Conservation (phyloP, 2,113 vertebrate species). For the Oreotrochilus melanogaster region DNA sequence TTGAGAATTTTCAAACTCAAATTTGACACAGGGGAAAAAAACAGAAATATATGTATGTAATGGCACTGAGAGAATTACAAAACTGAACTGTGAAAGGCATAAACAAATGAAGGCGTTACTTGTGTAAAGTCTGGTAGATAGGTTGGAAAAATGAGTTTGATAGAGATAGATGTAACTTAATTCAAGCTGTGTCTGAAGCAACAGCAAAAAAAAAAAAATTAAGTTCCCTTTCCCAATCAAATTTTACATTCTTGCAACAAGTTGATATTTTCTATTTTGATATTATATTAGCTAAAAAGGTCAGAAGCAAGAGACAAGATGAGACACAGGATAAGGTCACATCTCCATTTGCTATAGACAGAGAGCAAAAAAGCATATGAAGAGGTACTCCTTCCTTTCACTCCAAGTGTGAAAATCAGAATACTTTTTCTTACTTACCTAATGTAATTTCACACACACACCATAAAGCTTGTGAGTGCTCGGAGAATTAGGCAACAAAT, state of each 20-base stretch:
- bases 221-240: not conserved
- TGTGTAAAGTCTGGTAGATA: not conserved
- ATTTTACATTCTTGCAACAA: not conserved
- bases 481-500: not conserved
- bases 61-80: not conserved
- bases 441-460: not conserved
- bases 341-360: not conserved
- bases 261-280: not conserved
- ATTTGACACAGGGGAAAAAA: not conserved
- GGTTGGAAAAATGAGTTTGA: not conserved
- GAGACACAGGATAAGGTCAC: accelerated
- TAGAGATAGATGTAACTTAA: not conserved
- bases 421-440: not conserved
- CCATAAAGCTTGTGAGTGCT: not conserved
- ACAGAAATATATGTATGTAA: not conserved
- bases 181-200: not conserved
- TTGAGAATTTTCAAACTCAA: not conserved
- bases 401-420: not conserved
- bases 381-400: not conserved
- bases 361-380: not conserved
- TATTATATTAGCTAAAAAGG: not conserved
- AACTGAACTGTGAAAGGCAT: not conserved
- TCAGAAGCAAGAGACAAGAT: not conserved
- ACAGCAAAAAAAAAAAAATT: not conserved
- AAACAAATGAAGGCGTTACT: not conserved